Percentiles rank a stretch among this genome's conserved stretches.
Evolutionary conservation across 2,797 vertebrate genomes (phyloP).

Genomic region (Enteromius anoplus): DNA sequence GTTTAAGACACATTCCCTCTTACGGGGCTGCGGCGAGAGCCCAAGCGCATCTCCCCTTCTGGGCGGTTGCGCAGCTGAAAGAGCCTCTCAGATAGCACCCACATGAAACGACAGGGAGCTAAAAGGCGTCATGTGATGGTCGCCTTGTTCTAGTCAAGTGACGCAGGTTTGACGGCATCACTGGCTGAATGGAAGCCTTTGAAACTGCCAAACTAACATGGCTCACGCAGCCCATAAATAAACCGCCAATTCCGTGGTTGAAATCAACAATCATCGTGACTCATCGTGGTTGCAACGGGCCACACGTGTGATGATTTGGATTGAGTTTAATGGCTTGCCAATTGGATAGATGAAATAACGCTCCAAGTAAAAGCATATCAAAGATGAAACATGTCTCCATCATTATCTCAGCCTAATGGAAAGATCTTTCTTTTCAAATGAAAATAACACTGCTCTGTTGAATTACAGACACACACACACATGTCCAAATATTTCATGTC

Average conservation of each 20-base stretch:
- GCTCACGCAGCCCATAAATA: conserved; percentile 54
- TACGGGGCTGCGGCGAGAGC: not conserved
- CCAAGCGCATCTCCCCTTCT: conserved; percentile 18
- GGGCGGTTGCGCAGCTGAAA: conserved; percentile 46
- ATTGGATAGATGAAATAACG: not conserved
- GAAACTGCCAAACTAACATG: conserved; percentile 49
- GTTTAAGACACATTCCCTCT: not conserved
- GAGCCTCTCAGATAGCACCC: conserved; percentile 58
- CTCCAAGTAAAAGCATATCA: not conserved
- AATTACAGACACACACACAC: not conserved
- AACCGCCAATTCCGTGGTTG: conserved; percentile 50
- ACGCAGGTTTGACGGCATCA: conserved; percentile 71
- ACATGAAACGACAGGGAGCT: conserved; percentile 66
- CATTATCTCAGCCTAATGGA: conserved; percentile 2
- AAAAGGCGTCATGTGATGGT: conserved; percentile 73
- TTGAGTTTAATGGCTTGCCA: not conserved
- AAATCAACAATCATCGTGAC: conserved; percentile 44
- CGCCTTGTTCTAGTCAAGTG: conserved; percentile 66
- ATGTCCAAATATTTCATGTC: not conserved
- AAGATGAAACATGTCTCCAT: conserved; percentile 12
- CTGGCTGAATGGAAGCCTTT: conserved; percentile 71
- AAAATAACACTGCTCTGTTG: not conserved
- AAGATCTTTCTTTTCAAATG: conserved; percentile 13
- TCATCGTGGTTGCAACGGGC: not conserved
- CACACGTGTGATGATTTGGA: not conserved